Evolutionary conservation across 1,140 invertebrate genomes (phyloP), one percentile per base, ranked within the genome.

Genomic region (Hormaphis cornu): DNA sequence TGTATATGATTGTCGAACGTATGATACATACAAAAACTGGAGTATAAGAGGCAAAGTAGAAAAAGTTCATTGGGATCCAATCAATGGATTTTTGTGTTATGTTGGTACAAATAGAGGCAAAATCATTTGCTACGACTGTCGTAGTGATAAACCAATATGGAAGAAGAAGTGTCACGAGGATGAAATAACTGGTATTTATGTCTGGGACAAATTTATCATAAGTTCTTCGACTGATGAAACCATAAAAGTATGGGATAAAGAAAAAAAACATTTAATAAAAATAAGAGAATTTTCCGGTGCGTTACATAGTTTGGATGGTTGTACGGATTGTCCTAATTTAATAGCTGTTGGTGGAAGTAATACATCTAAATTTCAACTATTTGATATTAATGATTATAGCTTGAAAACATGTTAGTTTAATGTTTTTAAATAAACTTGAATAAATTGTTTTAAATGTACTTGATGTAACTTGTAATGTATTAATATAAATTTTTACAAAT

Each of bases 341-440:
- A 82, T 93, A 74, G 86, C 86, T 46, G 79, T 87, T 70, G 93
- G 93, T 46, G 93, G 93, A 1, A 90, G 93, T 75, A 89, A 90
- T 73, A 89, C 90, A 74, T 83, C 86, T 24, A 83, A 89, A 72
- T 66, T 66, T 35, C 61, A 66, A 66, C 14, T 66, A 35, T 66
- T 66, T 33, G 28, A 66, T 50, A 66, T 66, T 50, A 66, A 66
- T 66, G 28, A 66, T 66, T 66, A 42, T 48, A 66, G 61, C 35
- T 50, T 66, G 10, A 66, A 66, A 50, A 66, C 61, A 22, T 66
- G 61, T 66, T 66, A 20, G 30, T 46, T 20, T 40, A n/a, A n/a
- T n/a, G n/a, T 46, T 10, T 46, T 46, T 46, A 46, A 46, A 46
- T 46, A 46, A 46, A 46, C 18, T 46, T 10, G 12, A 46, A 46